Conservation (phyloP, 2,888 invertebrate species). For the Tipula confusa region DNA sequence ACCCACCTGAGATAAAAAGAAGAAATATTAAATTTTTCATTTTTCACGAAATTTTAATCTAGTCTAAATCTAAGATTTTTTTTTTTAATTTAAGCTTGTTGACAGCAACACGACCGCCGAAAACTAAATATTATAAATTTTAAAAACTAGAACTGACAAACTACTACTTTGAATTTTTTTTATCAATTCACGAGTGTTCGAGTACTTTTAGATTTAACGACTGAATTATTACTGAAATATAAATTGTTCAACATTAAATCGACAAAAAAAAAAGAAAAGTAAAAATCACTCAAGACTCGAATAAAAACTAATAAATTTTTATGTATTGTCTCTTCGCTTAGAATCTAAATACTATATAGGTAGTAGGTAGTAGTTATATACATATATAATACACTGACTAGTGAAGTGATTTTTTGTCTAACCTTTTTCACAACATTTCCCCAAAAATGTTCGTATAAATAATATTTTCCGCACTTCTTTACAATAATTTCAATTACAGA, state of each 20-base stretch:
- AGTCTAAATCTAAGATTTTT: not conserved
- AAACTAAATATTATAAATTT: not conserved
- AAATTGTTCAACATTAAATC: not conserved
- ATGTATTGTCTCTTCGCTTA: conserved; percentile 20
- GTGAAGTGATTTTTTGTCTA: not conserved
- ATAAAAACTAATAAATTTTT: conserved; percentile 4
- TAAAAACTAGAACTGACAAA: not conserved
- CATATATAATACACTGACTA: not conserved
- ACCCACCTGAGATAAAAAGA: not conserved
- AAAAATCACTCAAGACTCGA: not conserved
- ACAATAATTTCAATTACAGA: not conserved
- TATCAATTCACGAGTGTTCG: not conserved
- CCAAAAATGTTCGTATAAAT: not conserved
- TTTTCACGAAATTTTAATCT: too few species aligned
- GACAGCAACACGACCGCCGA: not conserved
- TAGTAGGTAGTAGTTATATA: not conserved
- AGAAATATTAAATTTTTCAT: not conserved
- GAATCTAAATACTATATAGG: not conserved
- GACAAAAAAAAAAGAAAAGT: not conserved
- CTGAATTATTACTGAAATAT: conserved; percentile 20
- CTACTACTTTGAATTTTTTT: not conserved
- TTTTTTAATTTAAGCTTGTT: not conserved
- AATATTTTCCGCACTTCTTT: not conserved
- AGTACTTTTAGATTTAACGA: conserved; percentile 1
- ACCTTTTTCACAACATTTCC: not conserved